phyloP scores from a whole-genome alignment of 2,797 vertebrate genomes.

The Anabas testudineus region DNA sequence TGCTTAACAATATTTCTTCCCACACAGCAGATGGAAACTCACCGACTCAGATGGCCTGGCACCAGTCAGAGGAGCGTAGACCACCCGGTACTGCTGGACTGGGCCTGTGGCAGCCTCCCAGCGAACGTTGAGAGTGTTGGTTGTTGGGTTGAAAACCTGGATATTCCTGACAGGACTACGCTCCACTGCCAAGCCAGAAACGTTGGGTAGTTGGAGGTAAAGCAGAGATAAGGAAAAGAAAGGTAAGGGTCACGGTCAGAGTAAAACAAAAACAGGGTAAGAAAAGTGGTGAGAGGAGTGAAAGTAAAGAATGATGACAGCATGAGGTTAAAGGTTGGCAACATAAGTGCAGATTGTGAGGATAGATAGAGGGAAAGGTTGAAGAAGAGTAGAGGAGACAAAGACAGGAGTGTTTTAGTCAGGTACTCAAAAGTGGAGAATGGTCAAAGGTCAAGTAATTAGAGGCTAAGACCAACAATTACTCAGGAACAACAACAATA shows the following conservation, averaged over 20 bases:
- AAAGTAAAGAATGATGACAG: constrained; percentile 20
- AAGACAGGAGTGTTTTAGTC: constrained; percentile 11
- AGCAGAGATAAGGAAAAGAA: constrained; percentile 25
- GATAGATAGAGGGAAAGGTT: constrained; percentile 8
- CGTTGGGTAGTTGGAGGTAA: constrained; percentile 11
- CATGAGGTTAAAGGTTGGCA: constrained; percentile 27
- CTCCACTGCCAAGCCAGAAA: constrained; percentile 84
- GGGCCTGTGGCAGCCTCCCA: constrained; percentile 96
- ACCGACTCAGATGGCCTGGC: constrained; percentile 91
- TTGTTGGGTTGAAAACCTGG: constrained; percentile 93
- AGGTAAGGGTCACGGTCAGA: constrained; percentile 15
- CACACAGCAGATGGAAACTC: constrained; percentile 75
- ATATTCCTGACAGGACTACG: constrained; percentile 91
- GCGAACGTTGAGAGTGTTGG: constrained; percentile 94
- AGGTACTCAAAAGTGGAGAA: neutral
- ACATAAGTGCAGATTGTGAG: constrained; percentile 29
- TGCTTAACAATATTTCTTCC: neutral
- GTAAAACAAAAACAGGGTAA: constrained; percentile 3
- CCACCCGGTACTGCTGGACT: constrained; percentile 92
- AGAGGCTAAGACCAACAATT: constrained; percentile 28
- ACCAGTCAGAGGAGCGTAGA: constrained; percentile 88
- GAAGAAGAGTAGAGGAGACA: constrained; percentile 27
- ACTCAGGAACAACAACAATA: neutral
- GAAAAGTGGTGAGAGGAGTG: constrained; percentile 29
- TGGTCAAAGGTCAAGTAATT: constrained; percentile 19